These are phyloP conservation scores for Piscicola geometra DNA, from an alignment of 2,888 invertebrate genomes.

Conservation along the genomic window DNA sequence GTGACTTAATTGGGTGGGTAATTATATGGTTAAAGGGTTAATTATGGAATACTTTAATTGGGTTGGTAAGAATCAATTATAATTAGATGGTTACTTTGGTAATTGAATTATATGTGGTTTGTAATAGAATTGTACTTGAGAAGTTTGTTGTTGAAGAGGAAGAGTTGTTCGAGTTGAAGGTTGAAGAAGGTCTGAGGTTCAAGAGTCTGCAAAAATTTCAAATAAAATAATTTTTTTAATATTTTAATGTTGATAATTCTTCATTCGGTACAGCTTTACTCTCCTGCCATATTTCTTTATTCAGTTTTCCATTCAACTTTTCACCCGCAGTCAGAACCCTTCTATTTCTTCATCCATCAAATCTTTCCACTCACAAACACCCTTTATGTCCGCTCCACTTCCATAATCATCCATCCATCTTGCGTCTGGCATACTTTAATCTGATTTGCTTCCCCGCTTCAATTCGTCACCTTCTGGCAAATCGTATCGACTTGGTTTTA, in stretches of 20 bases:
- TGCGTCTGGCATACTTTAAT: background rate
- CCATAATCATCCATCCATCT: background rate
- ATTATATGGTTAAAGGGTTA: background rate
- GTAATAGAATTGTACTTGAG: constrained; percentile 41
- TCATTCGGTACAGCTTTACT: too few relatives aligned
- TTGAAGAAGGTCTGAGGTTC: constrained; percentile 52
- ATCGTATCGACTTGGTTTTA: background rate
- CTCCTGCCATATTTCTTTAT: too few relatives aligned
- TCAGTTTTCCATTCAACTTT: too few relatives aligned
- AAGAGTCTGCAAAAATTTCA: too few relatives aligned
- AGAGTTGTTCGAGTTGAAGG: constrained; percentile 50
- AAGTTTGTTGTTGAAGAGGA: constrained; percentile 51
- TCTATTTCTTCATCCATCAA: too few relatives aligned
- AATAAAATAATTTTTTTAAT: too few relatives aligned
- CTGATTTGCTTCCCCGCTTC: background rate
- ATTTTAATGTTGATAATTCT: too few relatives aligned
- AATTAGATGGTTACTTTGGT: background rate
- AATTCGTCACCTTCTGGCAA: background rate
- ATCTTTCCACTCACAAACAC: too few relatives aligned
- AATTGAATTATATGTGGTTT: background rate
- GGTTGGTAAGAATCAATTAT: background rate
- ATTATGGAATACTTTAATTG: constrained; percentile 2
- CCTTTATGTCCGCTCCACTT: background rate
- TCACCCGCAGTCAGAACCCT: too few relatives aligned
- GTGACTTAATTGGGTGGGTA: background rate